phyloP scores from a whole-genome alignment of 2,888 invertebrate species.

The Eurytoma californica region DNA sequence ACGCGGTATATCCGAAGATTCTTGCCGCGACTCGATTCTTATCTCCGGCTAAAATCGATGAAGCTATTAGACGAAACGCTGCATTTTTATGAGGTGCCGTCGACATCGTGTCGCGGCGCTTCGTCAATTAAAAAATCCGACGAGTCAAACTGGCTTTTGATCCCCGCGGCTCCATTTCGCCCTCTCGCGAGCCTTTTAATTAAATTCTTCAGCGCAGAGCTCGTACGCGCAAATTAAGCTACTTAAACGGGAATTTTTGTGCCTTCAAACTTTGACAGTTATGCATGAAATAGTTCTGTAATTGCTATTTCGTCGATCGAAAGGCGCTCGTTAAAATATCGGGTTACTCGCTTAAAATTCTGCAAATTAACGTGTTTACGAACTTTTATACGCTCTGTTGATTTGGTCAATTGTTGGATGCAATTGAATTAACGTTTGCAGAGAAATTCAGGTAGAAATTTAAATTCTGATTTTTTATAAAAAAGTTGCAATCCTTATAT shows the following conservation, averaged over 20 bases:
- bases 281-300: constrained; percentile 26
- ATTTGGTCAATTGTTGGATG: no score
- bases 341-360: background rate
- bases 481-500: no score
- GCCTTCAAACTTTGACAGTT: background rate
- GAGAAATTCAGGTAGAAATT: no score
- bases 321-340: background rate
- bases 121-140: constrained; percentile 35
- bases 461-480: no score
- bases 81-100: constrained; percentile 31
- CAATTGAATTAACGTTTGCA: no score
- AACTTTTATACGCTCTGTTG: background rate
- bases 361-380: background rate
- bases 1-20: constrained; percentile 20
- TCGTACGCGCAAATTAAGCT: constrained; percentile 15
- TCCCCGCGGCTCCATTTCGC: constrained; percentile 1
- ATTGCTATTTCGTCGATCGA: constrained; percentile 3
- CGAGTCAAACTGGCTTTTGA: constrained; percentile 35
- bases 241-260: constrained; percentile 14
- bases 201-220: constrained; percentile 16
- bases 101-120: background rate
- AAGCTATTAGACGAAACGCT: constrained; percentile 38
- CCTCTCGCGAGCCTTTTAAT: constrained; percentile 21
- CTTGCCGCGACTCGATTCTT: constrained; percentile 16
- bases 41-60: constrained; percentile 36